Base-by-base conservation (phyloP, 2,113 vertebrate genomes). In the Vicugna pacos region DNA sequence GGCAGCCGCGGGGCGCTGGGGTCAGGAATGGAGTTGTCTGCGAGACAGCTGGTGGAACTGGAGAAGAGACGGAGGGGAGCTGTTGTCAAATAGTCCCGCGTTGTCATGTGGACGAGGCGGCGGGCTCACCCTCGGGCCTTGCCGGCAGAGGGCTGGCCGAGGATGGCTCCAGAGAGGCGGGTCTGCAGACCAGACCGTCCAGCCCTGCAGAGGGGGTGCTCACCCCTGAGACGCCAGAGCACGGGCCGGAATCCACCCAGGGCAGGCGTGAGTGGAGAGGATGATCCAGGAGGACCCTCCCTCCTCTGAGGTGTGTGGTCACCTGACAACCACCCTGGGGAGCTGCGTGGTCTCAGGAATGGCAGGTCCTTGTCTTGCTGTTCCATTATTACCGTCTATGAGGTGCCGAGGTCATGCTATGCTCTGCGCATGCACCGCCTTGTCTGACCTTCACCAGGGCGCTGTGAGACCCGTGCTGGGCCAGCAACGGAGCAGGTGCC, bases 1-100 rank as follows among this genome's bases (percentile, higher is more conserved):
- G 79, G 62, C 2, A 0, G 70, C 77, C 50, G 30, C 69, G 2
- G 22, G 58, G 56, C 13, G 6, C 28, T 12, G 35, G 64, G 67
- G 52, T 60, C 79, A 60, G 79, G 54, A 64, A 20, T 7, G 79
- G 82, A 94, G 95, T 42, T 58, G 32, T 30, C 89, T 52, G 46
- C 64, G 48, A 73, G 87, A 82, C 94, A 93, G 97, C 73, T 92
- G 95, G 65, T 73, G 56, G 97, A 80, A 79, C 76, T 28, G 20
- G 95, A 88, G 77, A 81, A 42, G 26, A 67, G 96, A 38, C 3
- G 1, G 28, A 26, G 32, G 54, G 62, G 48, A 32, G 42, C 85
- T 94, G 54, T 52, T 93, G 77, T 77, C 91, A 81, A 82, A 97
- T 35, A 75, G 48, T 77, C 76, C 54, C 7, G 15, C 42, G 64